These are phyloP conservation scores for Cyprinodon variegatus DNA, from an alignment of 2,113 vertebrate genomes.

Conservation along the genomic window DNA sequence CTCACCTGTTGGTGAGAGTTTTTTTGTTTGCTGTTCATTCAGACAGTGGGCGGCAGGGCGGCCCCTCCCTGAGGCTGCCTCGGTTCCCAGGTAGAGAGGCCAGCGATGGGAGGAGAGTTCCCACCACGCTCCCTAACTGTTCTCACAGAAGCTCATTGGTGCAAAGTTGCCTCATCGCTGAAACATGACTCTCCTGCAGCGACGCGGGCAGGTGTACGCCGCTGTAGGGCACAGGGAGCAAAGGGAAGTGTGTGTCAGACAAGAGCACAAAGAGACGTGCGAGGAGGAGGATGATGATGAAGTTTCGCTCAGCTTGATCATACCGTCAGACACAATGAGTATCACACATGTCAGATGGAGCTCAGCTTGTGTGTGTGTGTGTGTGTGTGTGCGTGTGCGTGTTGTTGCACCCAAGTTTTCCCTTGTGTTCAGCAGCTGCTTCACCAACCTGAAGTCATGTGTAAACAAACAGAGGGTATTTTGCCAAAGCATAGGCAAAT, in stretches of 20 bases:
- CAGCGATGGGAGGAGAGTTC: conserved; percentile 85
- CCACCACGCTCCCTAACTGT: conserved; percentile 82
- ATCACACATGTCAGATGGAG: conserved; percentile 18
- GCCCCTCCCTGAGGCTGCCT: conserved; percentile 76
- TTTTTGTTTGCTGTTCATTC: conserved; percentile 80
- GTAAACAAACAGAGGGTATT: conserved; percentile 70
- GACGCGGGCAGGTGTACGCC: conserved; percentile 62
- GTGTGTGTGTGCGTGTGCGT: background rate
- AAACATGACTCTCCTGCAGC: conserved; percentile 65
- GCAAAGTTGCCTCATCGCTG: conserved; percentile 71
- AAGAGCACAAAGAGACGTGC: conserved; percentile 58
- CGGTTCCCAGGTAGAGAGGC: conserved; percentile 79
- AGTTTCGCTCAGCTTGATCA: conserved; percentile 68
- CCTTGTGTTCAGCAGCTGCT: conserved; percentile 60
- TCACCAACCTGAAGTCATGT: conserved; percentile 47
- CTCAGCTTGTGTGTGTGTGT: conserved; percentile 1
- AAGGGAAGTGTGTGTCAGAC: conserved; percentile 49
- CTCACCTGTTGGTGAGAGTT: conserved; percentile 80
- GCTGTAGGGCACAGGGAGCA: conserved; percentile 44
- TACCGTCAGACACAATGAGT: conserved; percentile 41
- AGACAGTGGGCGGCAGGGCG: conserved; percentile 59
- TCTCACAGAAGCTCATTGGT: conserved; percentile 81
- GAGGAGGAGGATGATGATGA: conserved; percentile 51
- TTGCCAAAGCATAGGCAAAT: conserved; percentile 72
- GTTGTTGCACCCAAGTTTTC: background rate